Conservation (phyloP, 2,113 vertebrate species). For the Lagopus leucura region DNA sequence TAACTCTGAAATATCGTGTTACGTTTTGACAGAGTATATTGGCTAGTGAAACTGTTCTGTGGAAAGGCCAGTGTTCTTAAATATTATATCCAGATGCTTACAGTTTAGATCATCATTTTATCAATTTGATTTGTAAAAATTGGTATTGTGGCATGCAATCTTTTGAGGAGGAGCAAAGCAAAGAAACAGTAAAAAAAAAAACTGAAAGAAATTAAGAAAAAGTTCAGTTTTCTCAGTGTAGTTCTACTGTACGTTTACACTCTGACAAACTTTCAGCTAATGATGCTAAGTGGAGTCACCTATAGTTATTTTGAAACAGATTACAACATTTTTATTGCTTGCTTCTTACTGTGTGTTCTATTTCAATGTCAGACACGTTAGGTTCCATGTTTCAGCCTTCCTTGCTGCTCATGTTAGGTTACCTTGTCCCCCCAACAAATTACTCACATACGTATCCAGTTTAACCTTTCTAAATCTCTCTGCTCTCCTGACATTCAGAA, state of each 20-base stretch:
- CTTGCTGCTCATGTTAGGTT: neutral
- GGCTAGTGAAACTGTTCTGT: neutral
- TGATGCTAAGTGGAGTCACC: neutral
- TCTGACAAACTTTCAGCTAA: neutral
- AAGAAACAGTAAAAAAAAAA: neutral
- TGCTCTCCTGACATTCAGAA: neutral
- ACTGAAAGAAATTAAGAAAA: neutral
- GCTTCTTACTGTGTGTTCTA: neutral
- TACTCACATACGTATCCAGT: neutral
- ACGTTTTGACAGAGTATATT: constrained; percentile 13
- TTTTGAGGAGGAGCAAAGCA: neutral
- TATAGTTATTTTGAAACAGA: neutral
- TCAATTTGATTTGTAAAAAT: neutral
- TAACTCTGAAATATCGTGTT: constrained; percentile 23
- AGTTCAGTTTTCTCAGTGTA: neutral
- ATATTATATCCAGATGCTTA: neutral
- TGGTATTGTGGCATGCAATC: neutral
- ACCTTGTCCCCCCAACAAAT: neutral
- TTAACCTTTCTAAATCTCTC: neutral
- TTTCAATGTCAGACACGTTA: neutral
- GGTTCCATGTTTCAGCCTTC: neutral
- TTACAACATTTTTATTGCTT: neutral
- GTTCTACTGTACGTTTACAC: neutral
- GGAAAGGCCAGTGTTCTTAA: neutral
- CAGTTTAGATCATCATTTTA: neutral